Evolutionary conservation across 2,113 vertebrate genomes (phyloP).

Genomic region (Neoarius graeffei): DNA sequence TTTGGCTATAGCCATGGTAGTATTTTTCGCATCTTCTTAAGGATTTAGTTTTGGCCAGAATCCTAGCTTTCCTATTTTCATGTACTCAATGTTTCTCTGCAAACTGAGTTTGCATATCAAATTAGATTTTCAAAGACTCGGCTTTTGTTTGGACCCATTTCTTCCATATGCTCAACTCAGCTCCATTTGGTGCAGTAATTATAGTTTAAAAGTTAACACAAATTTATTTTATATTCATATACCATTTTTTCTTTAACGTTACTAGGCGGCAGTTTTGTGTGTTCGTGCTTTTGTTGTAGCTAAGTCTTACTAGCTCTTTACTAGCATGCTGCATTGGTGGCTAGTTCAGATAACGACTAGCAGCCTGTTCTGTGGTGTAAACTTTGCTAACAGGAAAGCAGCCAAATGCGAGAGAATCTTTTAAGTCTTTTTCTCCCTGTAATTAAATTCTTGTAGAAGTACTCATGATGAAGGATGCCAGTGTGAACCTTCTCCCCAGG

Average conservation of each 20-base stretch:
- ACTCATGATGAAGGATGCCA: conserved; percentile 20
- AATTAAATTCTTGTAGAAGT: conserved; percentile 14
- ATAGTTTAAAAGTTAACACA: neutral
- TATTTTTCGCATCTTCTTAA: neutral
- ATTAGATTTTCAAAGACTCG: neutral
- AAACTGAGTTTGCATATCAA: neutral
- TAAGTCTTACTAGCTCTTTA: neutral
- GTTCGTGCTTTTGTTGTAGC: neutral
- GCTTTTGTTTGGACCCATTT: neutral
- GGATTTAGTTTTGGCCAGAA: neutral
- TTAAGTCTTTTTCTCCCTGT: neutral
- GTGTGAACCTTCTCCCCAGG: conserved; percentile 11
- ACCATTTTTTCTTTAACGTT: neutral
- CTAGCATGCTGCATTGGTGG: neutral
- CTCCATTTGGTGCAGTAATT: neutral
- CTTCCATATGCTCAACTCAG: neutral
- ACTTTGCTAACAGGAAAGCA: conserved; percentile 7
- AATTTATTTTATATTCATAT: too few species aligned
- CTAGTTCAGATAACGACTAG: neutral
- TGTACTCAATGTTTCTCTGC: neutral
- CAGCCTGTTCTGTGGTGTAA: neutral
- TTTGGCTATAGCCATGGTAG: neutral
- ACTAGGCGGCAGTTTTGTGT: neutral
- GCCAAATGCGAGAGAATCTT: neutral
- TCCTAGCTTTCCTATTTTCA: too few species aligned